These are phyloP conservation scores for Penaeus vannamei DNA, from an alignment of 1,140 invertebrate genomes.

Conservation along the genomic window DNA sequence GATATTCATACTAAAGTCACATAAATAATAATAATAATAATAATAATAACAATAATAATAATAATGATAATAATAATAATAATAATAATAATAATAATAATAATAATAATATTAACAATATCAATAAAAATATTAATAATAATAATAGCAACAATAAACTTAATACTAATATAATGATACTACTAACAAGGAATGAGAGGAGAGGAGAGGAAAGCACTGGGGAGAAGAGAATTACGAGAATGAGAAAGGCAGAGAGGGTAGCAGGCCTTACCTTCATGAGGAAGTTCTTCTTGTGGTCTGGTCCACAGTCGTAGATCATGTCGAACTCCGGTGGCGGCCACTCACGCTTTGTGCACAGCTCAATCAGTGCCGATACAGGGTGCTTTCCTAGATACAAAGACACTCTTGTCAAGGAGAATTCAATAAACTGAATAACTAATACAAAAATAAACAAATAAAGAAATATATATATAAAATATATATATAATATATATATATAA, in stretches of 20 bases:
- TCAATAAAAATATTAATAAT: too few relatives aligned
- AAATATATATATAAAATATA: neutral
- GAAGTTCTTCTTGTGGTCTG: slow-evolving; percentile 93
- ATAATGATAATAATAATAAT: too few relatives aligned
- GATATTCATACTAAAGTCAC: neutral
- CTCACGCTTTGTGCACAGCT: slow-evolving; percentile 90
- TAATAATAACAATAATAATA: neutral
- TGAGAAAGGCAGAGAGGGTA: too few relatives aligned
- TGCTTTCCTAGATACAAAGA: slow-evolving; percentile 80
- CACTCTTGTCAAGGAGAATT: slow-evolving; percentile 1
- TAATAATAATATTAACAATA: too few relatives aligned
- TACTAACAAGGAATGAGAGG: too few relatives aligned
- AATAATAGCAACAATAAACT: too few relatives aligned
- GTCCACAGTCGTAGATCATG: slow-evolving; percentile 89
- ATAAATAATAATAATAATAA: neutral
- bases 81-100: too few relatives aligned
- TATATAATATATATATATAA: too few relatives aligned
- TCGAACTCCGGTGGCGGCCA: slow-evolving; percentile 88
- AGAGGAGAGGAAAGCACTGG: too few relatives aligned
- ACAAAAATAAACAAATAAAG: too few relatives aligned
- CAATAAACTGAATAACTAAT: neutral
- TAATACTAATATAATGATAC: too few relatives aligned
- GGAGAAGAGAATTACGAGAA: too few relatives aligned
- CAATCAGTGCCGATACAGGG: slow-evolving; percentile 93
- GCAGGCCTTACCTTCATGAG: slow-evolving; percentile 83